Evolutionary conservation across 2,797 vertebrate species (phyloP), one percentile per base, ranked within the genome.

Genomic region (Petrocephalus sullivani): DNA sequence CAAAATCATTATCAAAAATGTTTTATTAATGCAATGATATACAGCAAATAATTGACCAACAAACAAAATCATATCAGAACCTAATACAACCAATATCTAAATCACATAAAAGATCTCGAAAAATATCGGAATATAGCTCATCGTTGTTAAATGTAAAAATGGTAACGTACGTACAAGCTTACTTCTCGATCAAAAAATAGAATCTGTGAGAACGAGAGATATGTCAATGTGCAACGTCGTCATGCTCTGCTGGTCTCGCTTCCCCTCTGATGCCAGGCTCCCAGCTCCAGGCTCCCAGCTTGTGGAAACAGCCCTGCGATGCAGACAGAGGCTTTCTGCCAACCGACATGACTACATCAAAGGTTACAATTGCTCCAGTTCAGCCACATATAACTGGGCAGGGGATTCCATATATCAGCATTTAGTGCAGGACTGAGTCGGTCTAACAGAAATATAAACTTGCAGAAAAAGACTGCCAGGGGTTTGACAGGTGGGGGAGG

Each of bases 21-120:
- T 87, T 87, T 87, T 83, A 88, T 88, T 83, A 60, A 88, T 83
- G 75, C 57, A 88, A 83, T 88, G 78, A 60, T 83, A 88, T 81
- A 83, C 87, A 83, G 54, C 56, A 88, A 88, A 83, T 82, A 88
- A 81, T 33, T 57, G 53, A 87, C 87, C 87, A 56, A 56, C 53
- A 81, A 71, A 81, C 58, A 28, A 81, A 87, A 78, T 75, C 53
- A 84, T 85, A 85, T 58, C 57, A 83, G 87, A 83, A 75, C 53
- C 49, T 51, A 87, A 51, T 61, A 88, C 56, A 33, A 88, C 87
- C 81, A 88, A 88, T 60, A 88, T 60, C 57, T 88, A 82, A 81
- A 78, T 57, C 71, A 57, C 87, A 58, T 82, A n/a, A 88, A 23
- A 60, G n/a, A 60, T 60, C 41, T 56, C 53, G 53, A 67, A 41